Evolutionary conservation across 2,888 invertebrate genomes (phyloP).

Genomic region (Rotaria magnacalcarata): DNA sequence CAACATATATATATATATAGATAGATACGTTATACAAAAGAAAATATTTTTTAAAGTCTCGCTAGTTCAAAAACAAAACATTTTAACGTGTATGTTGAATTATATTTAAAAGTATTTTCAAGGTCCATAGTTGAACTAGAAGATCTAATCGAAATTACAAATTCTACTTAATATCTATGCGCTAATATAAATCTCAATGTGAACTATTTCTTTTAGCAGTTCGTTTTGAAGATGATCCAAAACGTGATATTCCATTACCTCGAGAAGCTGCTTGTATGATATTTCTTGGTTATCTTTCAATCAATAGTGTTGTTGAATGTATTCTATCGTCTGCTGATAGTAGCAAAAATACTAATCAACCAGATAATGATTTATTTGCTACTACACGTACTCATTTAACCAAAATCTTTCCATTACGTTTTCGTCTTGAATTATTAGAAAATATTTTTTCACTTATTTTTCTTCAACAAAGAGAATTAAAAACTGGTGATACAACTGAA

Average conservation of each 20-base stretch:
- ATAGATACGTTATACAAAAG: too few species aligned
- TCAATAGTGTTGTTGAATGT: constrained; percentile 19
- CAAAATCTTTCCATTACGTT: constrained; percentile 50
- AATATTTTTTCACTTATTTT: constrained; percentile 72
- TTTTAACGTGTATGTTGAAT: too few species aligned
- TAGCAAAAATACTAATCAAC: not conserved
- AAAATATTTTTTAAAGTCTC: too few species aligned
- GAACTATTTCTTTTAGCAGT: not conserved
- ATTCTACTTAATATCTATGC: not conserved
- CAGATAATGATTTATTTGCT: not conserved
- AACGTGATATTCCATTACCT: not conserved
- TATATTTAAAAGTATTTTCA: too few species aligned
- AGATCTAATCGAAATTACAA: not conserved
- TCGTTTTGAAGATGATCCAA: not conserved
- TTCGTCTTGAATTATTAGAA: constrained; percentile 66
- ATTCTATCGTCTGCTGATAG: not conserved
- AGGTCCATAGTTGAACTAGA: too few species aligned
- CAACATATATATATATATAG: too few species aligned
- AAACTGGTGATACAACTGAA: constrained; percentile 59
- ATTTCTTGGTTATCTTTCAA: constrained; percentile 48
- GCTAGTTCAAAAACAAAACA: too few species aligned
- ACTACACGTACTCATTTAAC: not conserved
- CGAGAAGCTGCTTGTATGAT: not conserved
- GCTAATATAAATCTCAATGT: not conserved
- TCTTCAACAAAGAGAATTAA: constrained; percentile 66